Evolutionary conservation across 2,113 vertebrate genomes (phyloP).

Genomic region (Alligator sinensis): DNA sequence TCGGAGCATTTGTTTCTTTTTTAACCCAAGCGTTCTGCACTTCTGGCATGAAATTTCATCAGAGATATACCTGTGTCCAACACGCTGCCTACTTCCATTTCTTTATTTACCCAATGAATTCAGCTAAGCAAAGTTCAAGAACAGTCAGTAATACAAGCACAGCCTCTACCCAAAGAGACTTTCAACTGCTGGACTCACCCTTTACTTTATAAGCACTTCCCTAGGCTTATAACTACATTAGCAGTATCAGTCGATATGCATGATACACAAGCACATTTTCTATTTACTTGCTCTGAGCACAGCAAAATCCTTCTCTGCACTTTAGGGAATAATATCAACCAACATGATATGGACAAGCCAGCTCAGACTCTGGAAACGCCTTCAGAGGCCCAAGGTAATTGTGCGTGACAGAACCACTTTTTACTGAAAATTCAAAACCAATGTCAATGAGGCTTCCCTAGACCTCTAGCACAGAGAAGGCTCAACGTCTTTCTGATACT

Average conservation of each 20-base stretch:
- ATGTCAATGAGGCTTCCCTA: not conserved
- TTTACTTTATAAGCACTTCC: not conserved
- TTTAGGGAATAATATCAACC: rapidly evolving
- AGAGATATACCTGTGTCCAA: not conserved
- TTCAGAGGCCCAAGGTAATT: not conserved
- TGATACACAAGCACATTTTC: rapidly evolving
- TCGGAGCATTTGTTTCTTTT: not conserved
- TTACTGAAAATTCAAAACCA: not conserved
- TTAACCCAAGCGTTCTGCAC: not conserved
- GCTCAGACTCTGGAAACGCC: not conserved
- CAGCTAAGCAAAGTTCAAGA: not conserved
- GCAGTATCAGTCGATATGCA: not conserved
- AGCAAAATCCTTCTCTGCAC: rapidly evolving
- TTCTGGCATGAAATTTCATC: not conserved
- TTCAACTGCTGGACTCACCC: not conserved
- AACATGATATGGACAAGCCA: rapidly evolving
- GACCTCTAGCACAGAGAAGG: not conserved
- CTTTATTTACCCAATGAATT: rapidly evolving
- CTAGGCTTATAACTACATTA: not conserved
- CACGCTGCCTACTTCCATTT: not conserved
- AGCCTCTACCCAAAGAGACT: not conserved
- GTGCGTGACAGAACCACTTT: rapidly evolving
- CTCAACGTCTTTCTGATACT: not conserved
- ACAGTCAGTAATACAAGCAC: not conserved
- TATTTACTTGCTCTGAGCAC: not conserved